Evolutionary conservation across 2,888 invertebrate species (phyloP), one percentile per base, ranked within the genome.

Genomic region (Cyrtodaria siliqua): DNA sequence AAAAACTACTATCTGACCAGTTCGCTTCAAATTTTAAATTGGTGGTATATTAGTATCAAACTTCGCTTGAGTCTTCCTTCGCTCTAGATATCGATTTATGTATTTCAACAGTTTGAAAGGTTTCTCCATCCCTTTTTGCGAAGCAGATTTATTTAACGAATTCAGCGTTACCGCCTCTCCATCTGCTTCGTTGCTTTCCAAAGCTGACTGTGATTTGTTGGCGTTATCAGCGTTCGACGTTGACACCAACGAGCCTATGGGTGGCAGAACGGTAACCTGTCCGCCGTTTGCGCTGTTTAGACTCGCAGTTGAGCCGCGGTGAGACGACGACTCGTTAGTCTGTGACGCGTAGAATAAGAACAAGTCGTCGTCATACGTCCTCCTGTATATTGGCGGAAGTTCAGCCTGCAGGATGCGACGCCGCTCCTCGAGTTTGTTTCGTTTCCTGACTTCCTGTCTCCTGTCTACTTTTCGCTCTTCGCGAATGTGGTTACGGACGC

Each of bases 401-500:
- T 77, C 74, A 18, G 77, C 74, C 24, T 80, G 80, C 42, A 89
- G 79, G 42, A 89, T 86, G 9, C 85, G 82, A 26, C 84, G 80
- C 20, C 87, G 79, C 29, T 88, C 84, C 38, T 89, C 87, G 23
- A 84, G 67, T 53, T 83, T 83, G 57, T 84, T 85, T 27, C 72
- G 64, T 57, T 87, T 82, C 61, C 84, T 70, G 12, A 82, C 73
- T 76, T 88, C 84, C 50, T 79, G 79, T 27, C 86, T 75, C 63
- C 73, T 72, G 66, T 86, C 86, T 64, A 87, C 88, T 69, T 79
- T 81, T 16, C 86, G 77, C 47, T 87, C 87, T 29, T 86, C 83
- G 63, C 87, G 79, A 24, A 88, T 79, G 55, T 87, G 88, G 69
- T 80, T 86, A 53, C 86, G 72, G n/a, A 89, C 87, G 40, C 84